phyloP scores from a whole-genome alignment of 2,797 vertebrate species.

The Gallinago nigripennis region DNA sequence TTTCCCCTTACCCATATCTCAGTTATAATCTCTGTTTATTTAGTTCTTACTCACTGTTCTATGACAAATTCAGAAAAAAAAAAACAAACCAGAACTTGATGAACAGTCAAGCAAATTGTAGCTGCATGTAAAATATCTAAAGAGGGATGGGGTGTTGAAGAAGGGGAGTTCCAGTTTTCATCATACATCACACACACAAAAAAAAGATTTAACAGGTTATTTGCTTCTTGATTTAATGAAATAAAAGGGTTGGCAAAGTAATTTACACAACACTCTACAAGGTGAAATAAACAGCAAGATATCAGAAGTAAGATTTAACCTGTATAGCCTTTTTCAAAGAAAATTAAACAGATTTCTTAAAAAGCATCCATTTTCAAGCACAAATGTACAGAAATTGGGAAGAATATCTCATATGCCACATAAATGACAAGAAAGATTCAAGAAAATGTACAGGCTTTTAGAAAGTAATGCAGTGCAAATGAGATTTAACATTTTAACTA shows the following conservation, averaged over 20 bases:
- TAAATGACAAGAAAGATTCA: neutral
- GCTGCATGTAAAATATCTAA: neutral
- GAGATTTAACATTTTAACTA: constrained; percentile 50
- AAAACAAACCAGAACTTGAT: neutral
- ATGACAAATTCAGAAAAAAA: neutral
- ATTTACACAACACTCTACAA: neutral
- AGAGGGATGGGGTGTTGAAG: neutral
- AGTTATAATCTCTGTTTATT: neutral
- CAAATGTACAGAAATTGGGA: neutral
- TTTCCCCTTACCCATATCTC: neutral
- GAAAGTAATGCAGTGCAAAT: constrained; percentile 34
- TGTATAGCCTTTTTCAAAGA: neutral
- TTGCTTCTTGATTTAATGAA: neutral
- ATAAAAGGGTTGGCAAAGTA: neutral
- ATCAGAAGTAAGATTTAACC: neutral
- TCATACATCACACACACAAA: neutral
- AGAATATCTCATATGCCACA: neutral
- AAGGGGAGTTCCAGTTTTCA: neutral
- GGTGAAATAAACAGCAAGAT: neutral
- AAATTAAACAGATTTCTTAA: neutral
- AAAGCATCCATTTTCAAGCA: neutral
- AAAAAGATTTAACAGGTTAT: neutral
- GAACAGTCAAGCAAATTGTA: neutral
- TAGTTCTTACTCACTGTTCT: neutral
- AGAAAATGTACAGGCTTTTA: neutral